Conservation (phyloP, 1,140 invertebrate genomes). For the Drosophila eugracilis region DNA sequence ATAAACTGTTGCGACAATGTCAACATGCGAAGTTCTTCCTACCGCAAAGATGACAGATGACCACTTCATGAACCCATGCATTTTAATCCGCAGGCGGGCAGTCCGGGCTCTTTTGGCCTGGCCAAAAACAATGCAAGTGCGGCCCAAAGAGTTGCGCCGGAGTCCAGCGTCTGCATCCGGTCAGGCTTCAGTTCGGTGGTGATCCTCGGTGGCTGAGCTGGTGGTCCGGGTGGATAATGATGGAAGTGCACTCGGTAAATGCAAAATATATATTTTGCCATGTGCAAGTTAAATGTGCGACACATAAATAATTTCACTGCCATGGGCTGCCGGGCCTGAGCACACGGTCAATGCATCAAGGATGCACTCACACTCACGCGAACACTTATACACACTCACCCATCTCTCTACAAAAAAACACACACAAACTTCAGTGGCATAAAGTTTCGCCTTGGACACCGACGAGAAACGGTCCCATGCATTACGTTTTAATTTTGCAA, state of each 20-base stretch:
- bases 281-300: slow-evolving; percentile 80
- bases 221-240: slow-evolving; percentile 65
- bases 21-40: slow-evolving; percentile 82
- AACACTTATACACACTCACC: slow-evolving; percentile 5
- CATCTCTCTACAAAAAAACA: background rate
- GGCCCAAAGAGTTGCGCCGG: slow-evolving; percentile 24
- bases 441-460: slow-evolving; percentile 38
- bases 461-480: slow-evolving; percentile 47
- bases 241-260: slow-evolving; percentile 81
- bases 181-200: slow-evolving; percentile 12
- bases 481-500: slow-evolving; percentile 81
- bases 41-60: slow-evolving; percentile 83
- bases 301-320: slow-evolving; percentile 78
- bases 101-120: slow-evolving; percentile 17
- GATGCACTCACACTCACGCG: slow-evolving; percentile 36
- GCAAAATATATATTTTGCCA: slow-evolving; percentile 80
- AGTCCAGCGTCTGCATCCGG: slow-evolving; percentile 68
- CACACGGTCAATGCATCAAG: slow-evolving; percentile 63
- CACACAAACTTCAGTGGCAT: background rate
- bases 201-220: slow-evolving; percentile 17
- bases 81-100: slow-evolving; percentile 67
- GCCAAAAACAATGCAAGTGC: slow-evolving; percentile 68
- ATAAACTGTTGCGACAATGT: slow-evolving; percentile 83
- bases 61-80: slow-evolving; percentile 83
- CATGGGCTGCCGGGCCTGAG: slow-evolving; percentile 34